phyloP scores from a whole-genome alignment of 2,888 invertebrate species.

The Oligia latruncula region DNA sequence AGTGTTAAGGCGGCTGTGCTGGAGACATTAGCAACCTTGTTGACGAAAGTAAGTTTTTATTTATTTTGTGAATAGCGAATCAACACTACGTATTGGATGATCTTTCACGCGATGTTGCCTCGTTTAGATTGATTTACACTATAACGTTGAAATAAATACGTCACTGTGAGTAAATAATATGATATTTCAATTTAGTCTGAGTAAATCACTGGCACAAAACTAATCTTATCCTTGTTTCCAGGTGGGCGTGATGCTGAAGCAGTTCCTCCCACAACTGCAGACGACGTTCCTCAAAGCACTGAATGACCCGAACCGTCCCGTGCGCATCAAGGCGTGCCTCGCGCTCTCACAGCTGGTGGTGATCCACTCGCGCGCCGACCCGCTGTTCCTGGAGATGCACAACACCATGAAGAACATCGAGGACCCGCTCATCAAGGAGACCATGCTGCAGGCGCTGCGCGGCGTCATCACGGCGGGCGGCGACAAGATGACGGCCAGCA shows the following conservation, averaged over 20 bases:
- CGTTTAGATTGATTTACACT: neutral
- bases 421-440: slow-evolving; percentile 96
- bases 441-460: slow-evolving; percentile 97
- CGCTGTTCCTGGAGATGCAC: slow-evolving; percentile 97
- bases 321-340: slow-evolving; percentile 96
- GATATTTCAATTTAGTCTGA: too few species aligned
- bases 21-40: slow-evolving; percentile 97
- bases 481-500: slow-evolving; percentile 95
- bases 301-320: slow-evolving; percentile 96
- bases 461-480: slow-evolving; percentile 96
- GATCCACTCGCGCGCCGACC: slow-evolving; percentile 98
- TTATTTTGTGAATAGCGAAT: neutral
- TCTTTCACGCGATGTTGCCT: neutral
- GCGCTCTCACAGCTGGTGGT: slow-evolving; percentile 96
- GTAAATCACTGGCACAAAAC: neutral
- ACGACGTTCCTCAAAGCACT: slow-evolving; percentile 99
- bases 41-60: slow-evolving; percentile 93
- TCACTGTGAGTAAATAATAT: too few species aligned
- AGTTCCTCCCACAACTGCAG: slow-evolving; percentile 99
- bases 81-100: neutral
- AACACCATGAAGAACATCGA: slow-evolving; percentile 95
- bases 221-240: slow-evolving; percentile 72
- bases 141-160: neutral
- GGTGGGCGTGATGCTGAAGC: slow-evolving; percentile 98
- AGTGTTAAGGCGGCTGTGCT: slow-evolving; percentile 98